A percentile compares a stretch with the other conserved stretches of the same genome.
phyloP scores from a whole-genome alignment of 2,888 invertebrate genomes.

The Acleris laterana region DNA sequence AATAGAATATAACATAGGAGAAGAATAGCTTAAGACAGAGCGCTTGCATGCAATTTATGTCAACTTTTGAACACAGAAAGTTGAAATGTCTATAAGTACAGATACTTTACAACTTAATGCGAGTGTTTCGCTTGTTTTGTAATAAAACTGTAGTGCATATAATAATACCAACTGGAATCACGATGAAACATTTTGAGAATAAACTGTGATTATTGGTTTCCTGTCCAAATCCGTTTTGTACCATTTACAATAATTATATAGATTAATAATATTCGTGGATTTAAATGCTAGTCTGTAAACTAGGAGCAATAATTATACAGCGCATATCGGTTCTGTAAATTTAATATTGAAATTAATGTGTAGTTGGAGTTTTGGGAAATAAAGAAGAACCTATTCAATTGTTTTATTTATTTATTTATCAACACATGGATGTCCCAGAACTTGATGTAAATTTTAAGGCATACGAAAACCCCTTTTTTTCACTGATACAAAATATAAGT shows the following conservation, averaged over 20 bases:
- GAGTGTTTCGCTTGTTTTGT: not conserved
- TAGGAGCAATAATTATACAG: conserved; percentile 71
- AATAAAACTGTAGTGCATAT: not conserved
- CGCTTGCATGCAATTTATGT: too few relatives aligned
- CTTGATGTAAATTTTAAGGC: too few relatives aligned
- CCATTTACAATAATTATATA: conserved; percentile 22
- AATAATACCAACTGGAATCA: not conserved
- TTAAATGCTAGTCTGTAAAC: conserved; percentile 39
- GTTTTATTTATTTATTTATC: conserved; percentile 38
- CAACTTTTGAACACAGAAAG: too few relatives aligned
- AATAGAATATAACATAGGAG: too few relatives aligned
- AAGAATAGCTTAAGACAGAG: too few relatives aligned
- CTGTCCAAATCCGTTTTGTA: conserved; percentile 33
- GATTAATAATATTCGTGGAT: conserved; percentile 15
- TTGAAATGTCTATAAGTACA: too few relatives aligned
- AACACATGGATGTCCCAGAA: too few relatives aligned
- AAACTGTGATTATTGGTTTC: conserved; percentile 49
- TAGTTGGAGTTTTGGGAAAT: conserved; percentile 68
- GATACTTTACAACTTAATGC: not conserved
- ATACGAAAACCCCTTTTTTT: too few relatives aligned
- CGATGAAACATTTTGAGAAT: conserved; percentile 24
- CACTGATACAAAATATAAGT: too few relatives aligned
- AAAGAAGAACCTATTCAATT: conserved; percentile 49
- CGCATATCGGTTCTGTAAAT: conserved; percentile 70
- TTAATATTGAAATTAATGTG: conserved; percentile 61